A percentile compares a stretch with the other conserved stretches of the same genome.
Evolutionary conservation across 2,888 invertebrate genomes (phyloP).

Genomic region (Pachliopta kotzebuea): DNA sequence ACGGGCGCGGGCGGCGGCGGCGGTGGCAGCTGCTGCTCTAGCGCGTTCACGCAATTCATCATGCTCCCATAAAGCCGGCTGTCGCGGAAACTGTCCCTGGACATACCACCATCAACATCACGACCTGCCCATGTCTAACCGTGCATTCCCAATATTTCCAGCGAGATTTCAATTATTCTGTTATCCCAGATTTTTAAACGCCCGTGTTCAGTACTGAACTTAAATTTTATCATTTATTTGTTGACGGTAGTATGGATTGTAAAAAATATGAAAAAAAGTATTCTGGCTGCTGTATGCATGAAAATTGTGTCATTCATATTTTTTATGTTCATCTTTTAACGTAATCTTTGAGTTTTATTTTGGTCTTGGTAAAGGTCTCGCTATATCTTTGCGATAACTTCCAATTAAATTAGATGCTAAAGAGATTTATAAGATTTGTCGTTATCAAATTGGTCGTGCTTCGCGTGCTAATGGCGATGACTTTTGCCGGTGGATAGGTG

Average conservation of each 20-base stretch:
- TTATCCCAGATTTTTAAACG: not conserved
- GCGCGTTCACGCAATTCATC: slow-evolving; percentile 96
- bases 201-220: not conserved
- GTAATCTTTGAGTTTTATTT: not conserved
- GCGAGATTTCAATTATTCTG: not conserved
- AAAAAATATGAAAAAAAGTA: not conserved
- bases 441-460: slow-evolving; percentile 44
- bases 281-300: not conserved
- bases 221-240: not conserved
- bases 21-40: slow-evolving; percentile 93
- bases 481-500: slow-evolving; percentile 39
- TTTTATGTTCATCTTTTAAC: not conserved
- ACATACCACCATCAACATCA: slow-evolving; percentile 39
- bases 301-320: not conserved
- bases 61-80: slow-evolving; percentile 96
- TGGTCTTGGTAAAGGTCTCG: not conserved
- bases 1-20: slow-evolving; percentile 73
- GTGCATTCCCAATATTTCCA: not conserved
- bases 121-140: slow-evolving; percentile 8
- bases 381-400: not conserved
- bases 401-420: not conserved
- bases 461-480: slow-evolving; percentile 60
- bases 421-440: not conserved
- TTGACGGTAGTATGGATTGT: not conserved
- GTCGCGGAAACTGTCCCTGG: slow-evolving; percentile 94